A percentile compares a stretch with the other conserved stretches of the same genome.
These are phyloP conservation scores for Neoaliturus tenellus DNA, from an alignment of 2,888 invertebrate genomes.

Conservation along the genomic window DNA sequence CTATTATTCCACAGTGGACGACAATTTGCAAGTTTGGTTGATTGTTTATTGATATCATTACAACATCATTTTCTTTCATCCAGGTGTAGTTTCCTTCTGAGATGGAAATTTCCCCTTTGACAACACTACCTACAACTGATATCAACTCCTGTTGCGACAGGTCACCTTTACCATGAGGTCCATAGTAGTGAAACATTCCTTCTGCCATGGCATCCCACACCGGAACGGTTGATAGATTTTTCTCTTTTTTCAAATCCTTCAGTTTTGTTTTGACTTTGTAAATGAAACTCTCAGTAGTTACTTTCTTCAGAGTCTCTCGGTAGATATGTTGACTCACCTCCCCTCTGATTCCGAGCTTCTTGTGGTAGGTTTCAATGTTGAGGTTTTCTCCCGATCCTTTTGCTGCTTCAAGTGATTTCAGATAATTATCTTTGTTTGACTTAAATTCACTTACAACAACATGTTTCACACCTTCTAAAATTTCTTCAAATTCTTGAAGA, in stretches of 20 bases:
- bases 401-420: neutral
- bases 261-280: slow-evolving; percentile 4
- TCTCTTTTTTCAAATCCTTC: neutral
- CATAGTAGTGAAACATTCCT: slow-evolving; percentile 3
- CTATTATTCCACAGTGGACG: slow-evolving; percentile 17
- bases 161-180: neutral
- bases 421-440: neutral
- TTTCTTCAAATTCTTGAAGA: slow-evolving; percentile 9
- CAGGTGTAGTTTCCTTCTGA: neutral
- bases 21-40: neutral
- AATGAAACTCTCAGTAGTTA: neutral
- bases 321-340: slow-evolving; percentile 5
- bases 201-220: neutral
- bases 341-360: neutral
- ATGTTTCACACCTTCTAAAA: neutral
- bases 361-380: neutral
- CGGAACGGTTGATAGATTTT: neutral
- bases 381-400: slow-evolving; percentile 8
- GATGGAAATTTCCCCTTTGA: neutral
- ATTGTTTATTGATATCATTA: neutral
- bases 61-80: neutral
- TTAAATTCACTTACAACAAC: neutral
- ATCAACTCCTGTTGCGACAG: neutral
- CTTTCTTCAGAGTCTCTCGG: neutral
- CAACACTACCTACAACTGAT: neutral